Evolutionary conservation across 2,888 invertebrate species (phyloP).

Genomic region (Spialia ferax): DNA sequence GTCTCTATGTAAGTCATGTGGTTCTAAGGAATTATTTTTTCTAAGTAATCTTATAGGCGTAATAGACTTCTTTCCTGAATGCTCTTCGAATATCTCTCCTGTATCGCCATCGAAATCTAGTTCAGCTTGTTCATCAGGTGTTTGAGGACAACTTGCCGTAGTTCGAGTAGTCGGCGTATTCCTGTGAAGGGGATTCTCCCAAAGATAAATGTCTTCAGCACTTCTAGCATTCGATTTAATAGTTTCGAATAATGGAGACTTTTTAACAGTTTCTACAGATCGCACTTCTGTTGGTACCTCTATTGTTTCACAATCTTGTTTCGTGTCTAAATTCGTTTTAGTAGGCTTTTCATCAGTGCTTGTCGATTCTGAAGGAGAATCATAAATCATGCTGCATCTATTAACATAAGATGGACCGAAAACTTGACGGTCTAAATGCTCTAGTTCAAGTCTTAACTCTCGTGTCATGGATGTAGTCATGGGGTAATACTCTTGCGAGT

Average conservation of each 20-base stretch:
- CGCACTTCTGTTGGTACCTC: conserved; percentile 59
- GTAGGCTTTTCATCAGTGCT: conserved; percentile 75
- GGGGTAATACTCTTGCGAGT: conserved; percentile 94
- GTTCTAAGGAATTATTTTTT: conserved; percentile 73
- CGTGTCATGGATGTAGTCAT: conserved; percentile 96
- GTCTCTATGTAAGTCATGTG: conserved; percentile 60
- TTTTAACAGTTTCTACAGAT: conserved; percentile 62
- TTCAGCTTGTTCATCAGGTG: conserved; percentile 91
- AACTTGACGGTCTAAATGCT: conserved; percentile 94
- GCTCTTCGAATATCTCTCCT: conserved; percentile 88
- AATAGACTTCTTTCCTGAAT: conserved; percentile 89
- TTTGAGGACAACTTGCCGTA: conserved; percentile 83
- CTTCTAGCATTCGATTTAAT: conserved; percentile 77
- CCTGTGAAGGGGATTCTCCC: conserved; percentile 92
- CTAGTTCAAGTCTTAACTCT: conserved; percentile 93
- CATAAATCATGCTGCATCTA: conserved; percentile 71
- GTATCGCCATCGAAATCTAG: conserved; percentile 89
- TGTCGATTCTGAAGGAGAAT: conserved; percentile 77
- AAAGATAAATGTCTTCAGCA: conserved; percentile 91
- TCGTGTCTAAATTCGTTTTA: conserved; percentile 58
- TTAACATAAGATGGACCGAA: conserved; percentile 87
- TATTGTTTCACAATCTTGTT: conserved; percentile 57
- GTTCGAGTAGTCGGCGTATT: conserved; percentile 78
- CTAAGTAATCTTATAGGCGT: conserved; percentile 89
- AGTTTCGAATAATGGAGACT: conserved; percentile 71